Conservation (phyloP, 2,888 invertebrate species). For the Ectobius pallidus region DNA sequence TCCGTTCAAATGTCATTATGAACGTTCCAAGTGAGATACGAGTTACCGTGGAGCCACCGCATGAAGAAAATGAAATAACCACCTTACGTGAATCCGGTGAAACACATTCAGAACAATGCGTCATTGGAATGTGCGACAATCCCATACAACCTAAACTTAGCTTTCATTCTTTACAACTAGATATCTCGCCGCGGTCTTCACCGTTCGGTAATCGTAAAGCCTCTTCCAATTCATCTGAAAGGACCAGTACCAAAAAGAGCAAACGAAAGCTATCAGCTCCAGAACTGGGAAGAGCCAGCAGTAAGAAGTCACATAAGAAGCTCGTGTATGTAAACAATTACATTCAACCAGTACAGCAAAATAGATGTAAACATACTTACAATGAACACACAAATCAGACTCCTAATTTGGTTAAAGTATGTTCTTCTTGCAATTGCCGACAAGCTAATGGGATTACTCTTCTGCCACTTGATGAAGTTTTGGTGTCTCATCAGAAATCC, state of each 20-base stretch:
- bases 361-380: background rate
- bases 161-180: background rate
- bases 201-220: no score
- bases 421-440: background rate
- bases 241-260: no score
- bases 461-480: background rate
- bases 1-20: background rate
- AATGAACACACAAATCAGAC: background rate
- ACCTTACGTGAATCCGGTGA: background rate
- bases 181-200: no score
- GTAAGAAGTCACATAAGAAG: background rate
- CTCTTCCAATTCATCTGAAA: no score
- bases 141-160: background rate
- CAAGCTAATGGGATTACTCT: background rate
- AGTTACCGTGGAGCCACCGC: background rate
- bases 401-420: background rate
- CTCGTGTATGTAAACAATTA: background rate
- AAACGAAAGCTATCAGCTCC: constrained; percentile 31
- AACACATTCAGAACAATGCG: background rate
- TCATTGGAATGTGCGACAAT: background rate
- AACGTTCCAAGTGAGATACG: background rate
- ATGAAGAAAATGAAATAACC: background rate
- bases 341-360: background rate
- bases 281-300: background rate
- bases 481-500: background rate